Evolutionary conservation across 2,113 vertebrate genomes (phyloP).

Genomic region (Etia nguti): DNA sequence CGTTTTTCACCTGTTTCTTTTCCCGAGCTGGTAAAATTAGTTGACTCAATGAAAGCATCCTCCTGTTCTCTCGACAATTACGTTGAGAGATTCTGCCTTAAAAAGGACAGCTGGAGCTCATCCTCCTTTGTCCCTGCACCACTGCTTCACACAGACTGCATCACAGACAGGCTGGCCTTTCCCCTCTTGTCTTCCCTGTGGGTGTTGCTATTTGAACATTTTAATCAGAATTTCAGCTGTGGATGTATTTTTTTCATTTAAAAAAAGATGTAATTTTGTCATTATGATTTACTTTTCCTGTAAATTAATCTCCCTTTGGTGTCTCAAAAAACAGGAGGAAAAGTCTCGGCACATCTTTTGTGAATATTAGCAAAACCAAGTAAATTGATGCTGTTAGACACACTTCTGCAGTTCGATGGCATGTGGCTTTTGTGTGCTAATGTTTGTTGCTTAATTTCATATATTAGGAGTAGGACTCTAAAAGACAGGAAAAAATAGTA

Average conservation of each 20-base stretch:
- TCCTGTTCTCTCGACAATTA: not conserved
- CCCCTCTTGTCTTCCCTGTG: not conserved
- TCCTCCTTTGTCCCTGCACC: not conserved
- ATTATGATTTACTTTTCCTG: not conserved
- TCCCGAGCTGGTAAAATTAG: not conserved
- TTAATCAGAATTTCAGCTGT: not conserved
- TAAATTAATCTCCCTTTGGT: not conserved
- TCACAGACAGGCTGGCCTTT: not conserved
- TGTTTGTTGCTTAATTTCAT: not conserved
- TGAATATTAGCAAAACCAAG: not conserved
- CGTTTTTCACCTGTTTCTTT: not conserved
- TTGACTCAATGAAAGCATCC: not conserved
- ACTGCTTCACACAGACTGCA: not conserved
- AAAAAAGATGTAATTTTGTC: not conserved
- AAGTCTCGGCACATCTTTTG: not conserved
- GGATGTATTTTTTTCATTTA: not conserved
- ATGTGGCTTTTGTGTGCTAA: not conserved
- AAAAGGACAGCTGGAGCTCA: not conserved
- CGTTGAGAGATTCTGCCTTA: not conserved
- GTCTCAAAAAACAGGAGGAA: not conserved
- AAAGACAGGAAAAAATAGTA: not conserved
- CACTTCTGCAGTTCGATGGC: not conserved
- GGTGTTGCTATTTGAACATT: not conserved
- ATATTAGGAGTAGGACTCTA: not conserved
- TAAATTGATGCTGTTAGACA: not conserved